A percentile compares a stretch with the other conserved stretches of the same genome.
These are phyloP conservation scores for Didymodactylos carnosus DNA, from an alignment of 2,888 invertebrate species.

Conservation along the genomic window DNA sequence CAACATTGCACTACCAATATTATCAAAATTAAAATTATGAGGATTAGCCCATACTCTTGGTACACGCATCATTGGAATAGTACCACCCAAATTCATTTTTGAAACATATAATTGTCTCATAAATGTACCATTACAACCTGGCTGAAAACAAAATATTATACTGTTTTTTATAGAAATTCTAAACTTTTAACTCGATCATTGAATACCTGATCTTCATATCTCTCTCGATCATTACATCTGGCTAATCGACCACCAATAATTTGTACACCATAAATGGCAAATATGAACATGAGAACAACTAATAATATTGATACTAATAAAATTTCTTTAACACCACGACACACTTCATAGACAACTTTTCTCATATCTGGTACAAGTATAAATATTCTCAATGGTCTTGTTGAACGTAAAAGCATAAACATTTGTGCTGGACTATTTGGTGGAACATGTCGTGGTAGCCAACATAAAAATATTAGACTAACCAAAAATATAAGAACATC, in stretches of 20 bases:
- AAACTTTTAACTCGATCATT: conserved; percentile 86
- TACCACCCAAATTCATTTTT: conserved; percentile 77
- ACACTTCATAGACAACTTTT: conserved; percentile 91
- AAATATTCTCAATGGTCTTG: conserved; percentile 84
- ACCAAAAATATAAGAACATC: conserved; percentile 93
- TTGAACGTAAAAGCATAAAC: conserved; percentile 82
- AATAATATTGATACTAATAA: conserved; percentile 74
- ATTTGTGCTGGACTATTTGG: conserved; percentile 81
- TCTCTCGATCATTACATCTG: conserved; percentile 77
- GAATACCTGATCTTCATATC: conserved; percentile 22
- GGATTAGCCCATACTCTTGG: conserved; percentile 95
- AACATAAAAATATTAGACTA: conserved; percentile 75
- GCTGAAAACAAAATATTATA: background rate
- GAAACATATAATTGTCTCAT: conserved; percentile 85
- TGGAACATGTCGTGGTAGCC: conserved; percentile 76
- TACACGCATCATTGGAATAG: conserved; percentile 78
- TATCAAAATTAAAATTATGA: conserved; percentile 92
- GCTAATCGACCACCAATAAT: conserved; percentile 85
- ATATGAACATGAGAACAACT: conserved; percentile 92
- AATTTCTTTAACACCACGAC: conserved; percentile 95
- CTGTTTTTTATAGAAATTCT: conserved; percentile 59
- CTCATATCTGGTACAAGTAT: conserved; percentile 96
- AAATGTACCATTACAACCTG: conserved; percentile 47
- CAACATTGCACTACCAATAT: conserved; percentile 91
- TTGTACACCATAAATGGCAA: conserved; percentile 95